These are phyloP conservation scores for Cervus canadensis DNA, from an alignment of 2,113 vertebrate species.

Conservation along the genomic window DNA sequence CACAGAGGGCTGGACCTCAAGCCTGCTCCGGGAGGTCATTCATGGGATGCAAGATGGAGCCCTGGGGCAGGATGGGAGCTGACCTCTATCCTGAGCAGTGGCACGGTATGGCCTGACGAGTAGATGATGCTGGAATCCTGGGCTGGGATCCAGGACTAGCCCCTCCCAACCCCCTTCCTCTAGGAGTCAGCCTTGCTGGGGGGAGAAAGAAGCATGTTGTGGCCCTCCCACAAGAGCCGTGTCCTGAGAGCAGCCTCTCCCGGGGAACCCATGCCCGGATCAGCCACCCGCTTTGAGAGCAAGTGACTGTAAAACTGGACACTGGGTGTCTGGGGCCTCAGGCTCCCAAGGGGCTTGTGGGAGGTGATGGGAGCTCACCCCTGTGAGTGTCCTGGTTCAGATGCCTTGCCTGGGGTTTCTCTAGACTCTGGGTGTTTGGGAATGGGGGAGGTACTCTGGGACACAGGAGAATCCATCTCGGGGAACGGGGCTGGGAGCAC, in stretches of 20 bases:
- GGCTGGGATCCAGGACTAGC: too few species aligned
- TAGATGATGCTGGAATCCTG: background rate
- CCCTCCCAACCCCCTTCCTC: background rate
- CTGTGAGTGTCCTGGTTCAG: background rate
- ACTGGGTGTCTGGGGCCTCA: background rate
- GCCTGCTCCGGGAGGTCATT: background rate
- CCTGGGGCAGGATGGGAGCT: accelerated
- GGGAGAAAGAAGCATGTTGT: background rate
- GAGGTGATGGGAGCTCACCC: background rate
- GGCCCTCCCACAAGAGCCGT: accelerated
- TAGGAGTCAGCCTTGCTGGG: background rate
- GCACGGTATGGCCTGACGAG: accelerated
- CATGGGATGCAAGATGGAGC: background rate
- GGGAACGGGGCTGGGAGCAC: accelerated
- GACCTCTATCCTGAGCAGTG: background rate
- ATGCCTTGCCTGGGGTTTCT: background rate
- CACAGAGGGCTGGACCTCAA: background rate
- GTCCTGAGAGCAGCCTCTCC: background rate
- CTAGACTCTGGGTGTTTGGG: background rate
- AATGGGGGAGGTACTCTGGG: background rate
- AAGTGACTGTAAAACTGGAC: background rate
- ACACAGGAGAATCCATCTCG: background rate
- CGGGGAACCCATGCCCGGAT: accelerated
- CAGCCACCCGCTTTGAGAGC: background rate
- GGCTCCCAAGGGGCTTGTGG: background rate